Conservation (phyloP, 2,113 vertebrate genomes). For the Numenius arquata region DNA sequence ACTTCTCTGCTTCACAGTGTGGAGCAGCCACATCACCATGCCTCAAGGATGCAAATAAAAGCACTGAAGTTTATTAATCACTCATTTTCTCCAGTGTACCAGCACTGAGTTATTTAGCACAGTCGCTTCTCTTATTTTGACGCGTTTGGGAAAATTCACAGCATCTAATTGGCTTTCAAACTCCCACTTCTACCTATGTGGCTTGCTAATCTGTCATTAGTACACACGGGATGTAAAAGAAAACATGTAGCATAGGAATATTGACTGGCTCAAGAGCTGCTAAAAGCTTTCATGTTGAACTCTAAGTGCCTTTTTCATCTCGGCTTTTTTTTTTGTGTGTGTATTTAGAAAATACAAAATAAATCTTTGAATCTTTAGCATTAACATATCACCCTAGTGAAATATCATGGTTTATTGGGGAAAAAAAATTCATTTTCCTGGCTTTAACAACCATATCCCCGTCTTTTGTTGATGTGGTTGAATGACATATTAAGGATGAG, state of each 20-base stretch:
- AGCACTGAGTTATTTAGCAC: constrained; percentile 57
- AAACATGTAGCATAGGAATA: not conserved
- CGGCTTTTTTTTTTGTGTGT: not conserved
- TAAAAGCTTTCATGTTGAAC: constrained; percentile 5
- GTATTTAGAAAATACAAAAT: not conserved
- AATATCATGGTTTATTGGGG: not conserved
- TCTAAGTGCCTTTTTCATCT: not conserved
- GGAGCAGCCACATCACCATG: not conserved
- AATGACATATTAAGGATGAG: not conserved
- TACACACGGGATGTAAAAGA: not conserved
- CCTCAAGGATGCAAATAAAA: constrained; percentile 27
- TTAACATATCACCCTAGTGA: not conserved
- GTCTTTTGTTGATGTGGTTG: not conserved
- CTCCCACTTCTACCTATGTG: constrained; percentile 60
- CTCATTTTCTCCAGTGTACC: constrained; percentile 51
- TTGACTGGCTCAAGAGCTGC: not conserved
- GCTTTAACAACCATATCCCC: not conserved
- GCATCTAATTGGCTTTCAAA: constrained; percentile 58
- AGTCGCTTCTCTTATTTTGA: constrained; percentile 69
- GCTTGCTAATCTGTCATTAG: constrained; percentile 54
- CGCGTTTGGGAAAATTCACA: constrained; percentile 49
- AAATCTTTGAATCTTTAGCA: not conserved
- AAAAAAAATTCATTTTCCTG: not conserved
- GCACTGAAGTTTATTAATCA: constrained; percentile 32
- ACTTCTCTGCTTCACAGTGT: not conserved